phyloP scores from a whole-genome alignment of 2,797 vertebrate species.

The Hemitrygon akajei region DNA sequence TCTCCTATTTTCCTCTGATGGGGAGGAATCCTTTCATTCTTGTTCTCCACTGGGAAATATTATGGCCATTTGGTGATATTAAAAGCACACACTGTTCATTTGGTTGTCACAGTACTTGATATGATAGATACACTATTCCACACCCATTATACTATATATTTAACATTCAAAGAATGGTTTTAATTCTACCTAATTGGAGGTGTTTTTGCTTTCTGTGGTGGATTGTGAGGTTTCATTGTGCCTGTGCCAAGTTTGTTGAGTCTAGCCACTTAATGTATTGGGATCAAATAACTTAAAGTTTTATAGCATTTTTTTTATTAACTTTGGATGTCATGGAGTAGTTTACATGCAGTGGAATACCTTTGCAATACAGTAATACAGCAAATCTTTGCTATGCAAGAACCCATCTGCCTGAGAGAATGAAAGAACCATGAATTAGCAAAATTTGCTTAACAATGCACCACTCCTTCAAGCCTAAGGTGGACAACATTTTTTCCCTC shows the following conservation, averaged over 20 bases:
- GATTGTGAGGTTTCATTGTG: neutral
- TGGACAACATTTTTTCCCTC: neutral
- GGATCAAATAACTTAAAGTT: neutral
- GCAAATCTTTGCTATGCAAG: neutral
- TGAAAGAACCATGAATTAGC: too few species aligned
- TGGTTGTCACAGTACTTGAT: neutral
- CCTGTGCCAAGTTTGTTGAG: neutral
- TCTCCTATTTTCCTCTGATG: neutral
- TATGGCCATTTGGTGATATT: neutral
- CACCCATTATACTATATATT: neutral
- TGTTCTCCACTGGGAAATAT: neutral
- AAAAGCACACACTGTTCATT: neutral
- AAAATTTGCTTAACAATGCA: neutral
- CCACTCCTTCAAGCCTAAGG: neutral
- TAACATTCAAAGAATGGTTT: neutral
- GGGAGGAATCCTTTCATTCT: neutral
- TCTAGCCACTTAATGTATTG: neutral
- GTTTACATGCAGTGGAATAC: neutral
- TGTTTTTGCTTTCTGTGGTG: neutral
- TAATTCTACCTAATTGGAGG: neutral
- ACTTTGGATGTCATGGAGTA: neutral
- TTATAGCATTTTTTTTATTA: neutral
- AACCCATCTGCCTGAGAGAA: neutral
- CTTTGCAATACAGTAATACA: neutral
- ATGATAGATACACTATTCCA: neutral